Percentiles rank a stretch among this genome's conserved stretches.
Conservation (phyloP, 2,113 vertebrate species). For the Ctenomys sociabilis region DNA sequence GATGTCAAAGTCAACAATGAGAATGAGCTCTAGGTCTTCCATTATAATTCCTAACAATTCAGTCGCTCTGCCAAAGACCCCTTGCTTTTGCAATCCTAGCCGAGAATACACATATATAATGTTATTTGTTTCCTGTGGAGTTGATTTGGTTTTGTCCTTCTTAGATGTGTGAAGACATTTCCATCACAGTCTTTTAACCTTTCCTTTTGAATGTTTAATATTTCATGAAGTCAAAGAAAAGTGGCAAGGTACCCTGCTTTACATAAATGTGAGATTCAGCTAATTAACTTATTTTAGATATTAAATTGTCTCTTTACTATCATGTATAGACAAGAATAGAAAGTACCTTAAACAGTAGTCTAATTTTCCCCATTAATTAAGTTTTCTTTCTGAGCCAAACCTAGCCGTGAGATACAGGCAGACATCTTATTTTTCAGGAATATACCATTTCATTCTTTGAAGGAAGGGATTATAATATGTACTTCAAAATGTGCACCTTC, state of each 20-base stretch:
- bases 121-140: background rate
- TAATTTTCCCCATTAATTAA: conserved; percentile 27
- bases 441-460: background rate
- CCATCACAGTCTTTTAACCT: conserved; percentile 10
- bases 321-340: background rate
- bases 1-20: background rate
- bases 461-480: background rate
- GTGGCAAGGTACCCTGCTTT: conserved; percentile 48
- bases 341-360: background rate
- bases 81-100: background rate
- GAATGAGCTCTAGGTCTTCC: background rate
- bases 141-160: background rate
- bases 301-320: conserved; percentile 52
- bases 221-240: conserved; percentile 51
- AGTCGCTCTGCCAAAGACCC: background rate
- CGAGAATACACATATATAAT: accelerated
- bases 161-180: conserved; percentile 53
- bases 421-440: background rate
- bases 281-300: conserved; percentile 61
- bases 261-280: conserved; percentile 37
- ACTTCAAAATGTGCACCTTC: background rate
- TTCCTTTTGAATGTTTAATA: conserved; percentile 49
- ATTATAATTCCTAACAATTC: background rate
- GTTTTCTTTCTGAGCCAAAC: conserved; percentile 12
- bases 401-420: background rate